Evolutionary conservation across 2,797 vertebrate genomes (phyloP).

Genomic region (Phalanger gymnotis): DNA sequence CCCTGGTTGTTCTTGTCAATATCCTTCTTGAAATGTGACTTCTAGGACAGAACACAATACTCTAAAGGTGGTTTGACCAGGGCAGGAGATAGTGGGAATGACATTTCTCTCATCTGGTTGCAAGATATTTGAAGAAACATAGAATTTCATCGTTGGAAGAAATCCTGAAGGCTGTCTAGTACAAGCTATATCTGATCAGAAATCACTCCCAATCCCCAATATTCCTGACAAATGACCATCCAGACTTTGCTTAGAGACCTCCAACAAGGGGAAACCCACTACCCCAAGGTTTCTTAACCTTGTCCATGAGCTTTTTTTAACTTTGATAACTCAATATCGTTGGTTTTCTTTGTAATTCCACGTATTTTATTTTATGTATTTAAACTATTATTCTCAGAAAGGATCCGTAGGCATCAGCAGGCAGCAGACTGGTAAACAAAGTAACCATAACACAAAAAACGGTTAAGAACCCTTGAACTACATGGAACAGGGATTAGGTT

Average conservation of each 20-base stretch:
- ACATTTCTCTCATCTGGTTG: background rate
- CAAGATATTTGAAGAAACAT: background rate
- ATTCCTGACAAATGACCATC: background rate
- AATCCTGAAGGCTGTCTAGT: background rate
- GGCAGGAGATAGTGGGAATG: background rate
- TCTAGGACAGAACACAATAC: background rate
- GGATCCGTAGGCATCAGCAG: background rate
- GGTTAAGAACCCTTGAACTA: background rate
- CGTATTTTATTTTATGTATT: background rate
- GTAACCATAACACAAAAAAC: background rate
- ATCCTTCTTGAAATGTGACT: background rate
- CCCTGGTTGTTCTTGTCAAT: background rate
- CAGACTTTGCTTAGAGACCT: background rate
- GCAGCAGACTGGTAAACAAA: background rate
- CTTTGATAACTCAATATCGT: background rate
- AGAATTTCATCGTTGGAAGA: background rate
- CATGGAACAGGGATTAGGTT: background rate
- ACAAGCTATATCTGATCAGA: background rate
- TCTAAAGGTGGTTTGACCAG: background rate
- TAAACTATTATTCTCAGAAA: background rate
- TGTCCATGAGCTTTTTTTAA: background rate
- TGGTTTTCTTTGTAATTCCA: background rate
- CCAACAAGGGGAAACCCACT: background rate
- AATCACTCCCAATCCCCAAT: background rate
- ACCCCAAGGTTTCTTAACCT: background rate